Percentiles rank a stretch among this genome's conserved stretches.
phyloP scores from a whole-genome alignment of 2,797 vertebrate species.

The Danio kyathit region DNA sequence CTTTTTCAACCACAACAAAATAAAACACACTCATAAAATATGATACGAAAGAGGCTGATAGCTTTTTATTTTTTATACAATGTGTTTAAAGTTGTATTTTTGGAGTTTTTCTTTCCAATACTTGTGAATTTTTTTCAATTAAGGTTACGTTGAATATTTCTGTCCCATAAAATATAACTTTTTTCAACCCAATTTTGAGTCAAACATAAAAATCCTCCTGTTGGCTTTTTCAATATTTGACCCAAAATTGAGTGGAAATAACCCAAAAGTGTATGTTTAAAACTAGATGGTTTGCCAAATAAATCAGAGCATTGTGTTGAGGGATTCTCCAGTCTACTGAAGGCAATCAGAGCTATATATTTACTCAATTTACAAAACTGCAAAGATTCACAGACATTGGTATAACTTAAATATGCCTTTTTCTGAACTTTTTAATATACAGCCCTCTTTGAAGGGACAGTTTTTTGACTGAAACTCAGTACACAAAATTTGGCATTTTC shows the following conservation, averaged over 20 bases:
- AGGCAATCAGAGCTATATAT: neutral
- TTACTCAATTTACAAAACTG: neutral
- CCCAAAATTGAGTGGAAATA: too few relatives aligned
- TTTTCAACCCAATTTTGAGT: neutral
- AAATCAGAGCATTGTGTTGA: neutral
- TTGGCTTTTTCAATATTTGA: neutral
- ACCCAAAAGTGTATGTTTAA: neutral
- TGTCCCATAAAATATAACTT: neutral
- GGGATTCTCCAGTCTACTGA: too few relatives aligned
- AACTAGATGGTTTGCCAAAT: conserved; percentile 11
- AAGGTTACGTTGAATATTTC: neutral
- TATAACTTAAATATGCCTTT: neutral
- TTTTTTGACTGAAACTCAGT: conserved; percentile 23
- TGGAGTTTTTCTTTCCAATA: neutral
- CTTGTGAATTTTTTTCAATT: conserved; percentile 1
- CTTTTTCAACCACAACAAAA: conserved; percentile 32
- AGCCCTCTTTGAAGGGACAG: conserved; percentile 11
- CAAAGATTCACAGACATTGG: neutral
- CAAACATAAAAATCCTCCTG: too few relatives aligned
- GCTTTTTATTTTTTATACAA: neutral
- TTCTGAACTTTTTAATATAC: neutral
- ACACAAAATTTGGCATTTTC: conserved; percentile 6
- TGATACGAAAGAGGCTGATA: neutral
- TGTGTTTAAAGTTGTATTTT: too few relatives aligned
- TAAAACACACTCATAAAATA: neutral